Evolutionary conservation across 1,140 invertebrate species (phyloP).

Genomic region (Coelopa frigida): DNA sequence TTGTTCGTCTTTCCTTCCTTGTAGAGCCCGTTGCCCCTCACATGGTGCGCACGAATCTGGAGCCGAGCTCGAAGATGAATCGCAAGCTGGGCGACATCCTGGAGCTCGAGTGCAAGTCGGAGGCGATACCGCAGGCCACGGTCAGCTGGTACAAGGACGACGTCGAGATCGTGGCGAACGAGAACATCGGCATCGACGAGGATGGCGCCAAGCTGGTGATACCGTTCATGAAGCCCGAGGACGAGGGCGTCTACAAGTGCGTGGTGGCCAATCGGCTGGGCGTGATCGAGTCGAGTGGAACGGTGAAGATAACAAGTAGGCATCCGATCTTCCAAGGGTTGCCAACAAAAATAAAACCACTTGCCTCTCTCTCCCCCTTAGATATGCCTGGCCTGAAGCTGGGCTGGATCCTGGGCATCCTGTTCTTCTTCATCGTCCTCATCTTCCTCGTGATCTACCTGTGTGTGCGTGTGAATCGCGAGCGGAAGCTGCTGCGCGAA

Average conservation of each 20-base stretch:
- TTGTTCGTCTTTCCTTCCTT: no score
- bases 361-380: slow-evolving; percentile 6
- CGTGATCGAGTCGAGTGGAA: slow-evolving; percentile 23
- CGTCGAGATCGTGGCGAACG: slow-evolving; percentile 20
- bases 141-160: slow-evolving; percentile 48
- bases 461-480: slow-evolving; percentile 43
- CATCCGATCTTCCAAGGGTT: background rate
- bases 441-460: slow-evolving; percentile 49
- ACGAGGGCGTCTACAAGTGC: slow-evolving; percentile 45
- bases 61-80: slow-evolving; percentile 27
- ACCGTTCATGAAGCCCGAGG: slow-evolving; percentile 30
- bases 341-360: background rate
- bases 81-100: slow-evolving; percentile 40
- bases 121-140: slow-evolving; percentile 45
- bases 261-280: slow-evolving; percentile 42
- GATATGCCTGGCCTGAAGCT: slow-evolving; percentile 26
- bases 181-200: slow-evolving; percentile 45
- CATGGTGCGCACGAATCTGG: slow-evolving; percentile 33
- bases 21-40: slow-evolving; percentile 25
- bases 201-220: slow-evolving; percentile 33
- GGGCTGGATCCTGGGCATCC: slow-evolving; percentile 38
- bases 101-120: slow-evolving; percentile 38
- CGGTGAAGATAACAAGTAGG: slow-evolving; percentile 41
- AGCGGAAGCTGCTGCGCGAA: slow-evolving; percentile 30
- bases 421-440: slow-evolving; percentile 47